These are phyloP conservation scores for Andrena dorsata DNA, from an alignment of 2,888 invertebrate species.

Conservation along the genomic window DNA sequence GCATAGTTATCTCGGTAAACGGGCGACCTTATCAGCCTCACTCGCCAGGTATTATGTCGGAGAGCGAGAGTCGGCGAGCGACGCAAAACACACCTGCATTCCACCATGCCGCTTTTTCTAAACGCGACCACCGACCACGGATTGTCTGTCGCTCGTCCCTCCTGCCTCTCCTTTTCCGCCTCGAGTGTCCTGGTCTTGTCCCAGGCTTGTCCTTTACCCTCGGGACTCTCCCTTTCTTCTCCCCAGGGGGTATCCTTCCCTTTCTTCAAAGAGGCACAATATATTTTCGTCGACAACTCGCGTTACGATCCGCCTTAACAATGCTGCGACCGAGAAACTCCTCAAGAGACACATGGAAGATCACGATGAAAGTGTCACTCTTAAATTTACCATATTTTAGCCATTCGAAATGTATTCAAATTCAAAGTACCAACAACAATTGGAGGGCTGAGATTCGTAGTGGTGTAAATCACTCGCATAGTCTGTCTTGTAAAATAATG, in stretches of 20 bases:
- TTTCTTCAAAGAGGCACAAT: not conserved
- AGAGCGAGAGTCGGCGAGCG: constrained; percentile 40
- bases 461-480: too few species aligned
- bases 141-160: constrained; percentile 4
- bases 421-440: too few species aligned
- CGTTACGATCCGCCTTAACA: not conserved
- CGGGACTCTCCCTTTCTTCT: not conserved
- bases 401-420: too few species aligned
- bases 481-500: too few species aligned
- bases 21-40: constrained; percentile 72
- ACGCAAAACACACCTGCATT: constrained; percentile 69
- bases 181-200: not conserved
- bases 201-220: not conserved
- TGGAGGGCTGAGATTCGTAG: too few species aligned
- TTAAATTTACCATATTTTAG: too few species aligned
- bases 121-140: constrained; percentile 13
- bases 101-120: constrained; percentile 55
- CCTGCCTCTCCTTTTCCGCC: not conserved
- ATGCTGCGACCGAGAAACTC: not conserved
- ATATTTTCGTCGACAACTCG: not conserved
- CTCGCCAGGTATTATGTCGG: constrained; percentile 71
- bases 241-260: not conserved
- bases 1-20: constrained; percentile 75
- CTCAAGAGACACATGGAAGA: not conserved
- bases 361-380: not conserved